Percentiles rank a stretch among this genome's conserved stretches.
These are phyloP conservation scores for Phalacrocorax brasilianus DNA, from an alignment of 2,113 vertebrate species.

Conservation along the genomic window DNA sequence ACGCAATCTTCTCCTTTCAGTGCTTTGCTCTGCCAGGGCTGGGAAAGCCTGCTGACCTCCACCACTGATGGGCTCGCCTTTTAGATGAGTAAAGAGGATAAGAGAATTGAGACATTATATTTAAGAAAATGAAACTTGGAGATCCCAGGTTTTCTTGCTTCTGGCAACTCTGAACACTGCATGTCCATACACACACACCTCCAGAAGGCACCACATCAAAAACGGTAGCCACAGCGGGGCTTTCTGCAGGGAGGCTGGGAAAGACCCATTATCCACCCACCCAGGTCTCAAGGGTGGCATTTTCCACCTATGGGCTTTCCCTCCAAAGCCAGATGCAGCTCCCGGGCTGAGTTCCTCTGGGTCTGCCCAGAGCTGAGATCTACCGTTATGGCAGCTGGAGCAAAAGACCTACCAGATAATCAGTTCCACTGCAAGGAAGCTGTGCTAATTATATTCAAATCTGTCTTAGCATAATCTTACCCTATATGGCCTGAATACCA, in stretches of 20 bases:
- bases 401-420: neutral
- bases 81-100: neutral
- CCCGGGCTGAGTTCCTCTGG: rapidly evolving
- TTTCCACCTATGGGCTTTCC: rapidly evolving
- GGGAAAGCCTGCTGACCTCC: neutral
- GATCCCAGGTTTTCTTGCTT: neutral
- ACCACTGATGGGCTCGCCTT: neutral
- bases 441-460: neutral
- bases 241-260: neutral
- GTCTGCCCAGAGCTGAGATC: neutral
- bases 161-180: neutral
- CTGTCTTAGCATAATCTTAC: neutral
- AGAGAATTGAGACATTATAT: neutral
- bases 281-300: neutral
- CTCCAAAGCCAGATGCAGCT: neutral
- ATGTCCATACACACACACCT: rapidly evolving
- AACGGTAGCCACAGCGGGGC: neutral
- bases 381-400: neutral
- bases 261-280: neutral
- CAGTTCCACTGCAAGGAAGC: neutral
- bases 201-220: neutral
- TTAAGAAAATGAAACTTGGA: neutral
- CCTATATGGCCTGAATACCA: neutral
- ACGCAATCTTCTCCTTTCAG: neutral
- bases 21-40: neutral